Conservation (phyloP, 2,113 vertebrate species). For the Delphinapterus leucas region DNA sequence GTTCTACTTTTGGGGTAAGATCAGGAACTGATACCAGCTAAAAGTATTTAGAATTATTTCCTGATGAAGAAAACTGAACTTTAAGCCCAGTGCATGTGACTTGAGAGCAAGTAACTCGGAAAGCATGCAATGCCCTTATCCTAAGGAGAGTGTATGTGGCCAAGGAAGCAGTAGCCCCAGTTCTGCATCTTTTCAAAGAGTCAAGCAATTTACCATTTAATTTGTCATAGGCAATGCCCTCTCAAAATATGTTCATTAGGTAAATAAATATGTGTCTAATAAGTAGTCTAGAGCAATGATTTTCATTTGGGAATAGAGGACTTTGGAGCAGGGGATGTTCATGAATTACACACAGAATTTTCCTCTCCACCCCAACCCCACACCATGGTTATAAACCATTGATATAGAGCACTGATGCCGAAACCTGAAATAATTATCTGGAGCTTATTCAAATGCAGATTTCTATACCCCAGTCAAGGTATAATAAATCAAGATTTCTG, state of each 20-base stretch:
- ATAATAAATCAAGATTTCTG: neutral
- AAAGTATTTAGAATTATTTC: neutral
- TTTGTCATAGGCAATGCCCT: neutral
- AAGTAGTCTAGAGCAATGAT: neutral
- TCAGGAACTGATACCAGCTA: neutral
- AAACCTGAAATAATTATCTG: conserved; percentile 12
- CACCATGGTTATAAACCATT: neutral
- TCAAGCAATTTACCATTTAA: neutral
- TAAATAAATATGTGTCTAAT: neutral
- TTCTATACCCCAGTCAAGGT: neutral
- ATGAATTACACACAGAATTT: neutral
- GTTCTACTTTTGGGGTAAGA: neutral
- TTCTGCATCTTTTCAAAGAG: neutral
- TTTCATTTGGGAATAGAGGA: neutral
- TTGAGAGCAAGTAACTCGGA: neutral
- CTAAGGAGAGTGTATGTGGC: accelerated
- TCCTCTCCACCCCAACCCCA: neutral
- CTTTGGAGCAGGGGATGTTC: neutral
- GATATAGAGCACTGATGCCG: neutral
- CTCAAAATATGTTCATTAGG: neutral
- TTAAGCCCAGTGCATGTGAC: neutral
- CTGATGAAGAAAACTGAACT: neutral
- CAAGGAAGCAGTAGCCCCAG: neutral
- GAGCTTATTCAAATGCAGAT: neutral
- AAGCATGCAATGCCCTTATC: neutral